Percentiles rank a stretch among this genome's conserved stretches.
phyloP scores from a whole-genome alignment of 2,888 invertebrate species.

The Andrena bicolor region DNA sequence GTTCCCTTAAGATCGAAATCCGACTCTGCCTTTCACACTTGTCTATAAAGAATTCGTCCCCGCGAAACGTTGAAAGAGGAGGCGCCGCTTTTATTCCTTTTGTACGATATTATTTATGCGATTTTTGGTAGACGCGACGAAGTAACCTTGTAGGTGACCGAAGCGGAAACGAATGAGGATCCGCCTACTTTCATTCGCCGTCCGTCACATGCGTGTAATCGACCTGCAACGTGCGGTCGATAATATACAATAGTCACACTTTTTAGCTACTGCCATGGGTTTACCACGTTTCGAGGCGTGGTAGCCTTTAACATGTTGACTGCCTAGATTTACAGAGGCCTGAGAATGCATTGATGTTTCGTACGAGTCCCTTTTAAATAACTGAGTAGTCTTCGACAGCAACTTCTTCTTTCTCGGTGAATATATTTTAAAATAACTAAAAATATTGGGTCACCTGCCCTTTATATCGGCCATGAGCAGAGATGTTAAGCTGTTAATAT shows the following conservation, averaged over 20 bases:
- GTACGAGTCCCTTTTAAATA: background rate
- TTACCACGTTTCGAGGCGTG: background rate
- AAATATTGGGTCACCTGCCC: too few species aligned
- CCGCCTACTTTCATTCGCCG: slow-evolving; percentile 45
- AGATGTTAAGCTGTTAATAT: too few species aligned
- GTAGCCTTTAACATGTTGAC: slow-evolving; percentile 15
- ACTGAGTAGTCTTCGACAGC: too few species aligned
- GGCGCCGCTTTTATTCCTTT: background rate
- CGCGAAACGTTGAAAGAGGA: slow-evolving; percentile 4
- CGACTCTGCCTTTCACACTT: too few species aligned
- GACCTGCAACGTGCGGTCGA: background rate
- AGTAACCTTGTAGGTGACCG: background rate
- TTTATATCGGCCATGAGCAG: too few species aligned
- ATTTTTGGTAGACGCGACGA: background rate
- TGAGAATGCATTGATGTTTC: background rate
- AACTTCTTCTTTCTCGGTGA: too few species aligned
- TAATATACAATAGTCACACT: slow-evolving; percentile 44
- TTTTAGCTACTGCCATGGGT: slow-evolving; percentile 37
- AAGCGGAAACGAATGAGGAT: background rate
- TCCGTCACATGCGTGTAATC: slow-evolving; percentile 28
- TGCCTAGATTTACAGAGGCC: slow-evolving; percentile 1
- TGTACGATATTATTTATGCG: slow-evolving; percentile 35
- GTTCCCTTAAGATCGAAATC: too few species aligned
- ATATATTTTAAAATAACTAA: too few species aligned
- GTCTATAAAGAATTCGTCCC: too few species aligned